These are phyloP conservation scores for Aeoliscus strigatus DNA, from an alignment of 2,797 vertebrate species.

Conservation along the genomic window DNA sequence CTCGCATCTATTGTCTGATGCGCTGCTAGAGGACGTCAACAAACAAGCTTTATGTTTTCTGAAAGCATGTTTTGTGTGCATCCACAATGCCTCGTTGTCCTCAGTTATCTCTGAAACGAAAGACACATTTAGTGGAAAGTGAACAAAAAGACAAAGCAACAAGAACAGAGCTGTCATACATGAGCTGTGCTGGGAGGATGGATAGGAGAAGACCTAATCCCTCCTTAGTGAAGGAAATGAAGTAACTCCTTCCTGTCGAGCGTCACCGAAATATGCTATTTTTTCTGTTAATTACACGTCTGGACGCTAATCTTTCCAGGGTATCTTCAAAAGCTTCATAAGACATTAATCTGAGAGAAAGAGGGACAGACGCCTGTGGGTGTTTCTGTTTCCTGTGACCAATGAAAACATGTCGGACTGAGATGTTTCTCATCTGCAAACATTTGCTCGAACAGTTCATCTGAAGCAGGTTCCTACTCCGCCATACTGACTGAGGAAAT, in stretches of 20 bases:
- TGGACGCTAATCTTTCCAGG: background rate
- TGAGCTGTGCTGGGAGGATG: constrained; percentile 41
- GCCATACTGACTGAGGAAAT: too few relatives aligned
- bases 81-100: constrained; percentile 86
- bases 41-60: constrained; percentile 83
- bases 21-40: constrained; percentile 82
- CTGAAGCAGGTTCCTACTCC: too few relatives aligned
- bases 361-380: too few relatives aligned
- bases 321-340: background rate
- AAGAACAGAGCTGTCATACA: constrained; percentile 76
- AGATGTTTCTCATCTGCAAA: too few relatives aligned
- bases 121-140: constrained; percentile 81
- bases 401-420: too few relatives aligned
- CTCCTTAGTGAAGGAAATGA: constrained; percentile 21
- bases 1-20: constrained; percentile 76
- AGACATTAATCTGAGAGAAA: background rate
- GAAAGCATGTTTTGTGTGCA: constrained; percentile 84
- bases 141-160: constrained; percentile 78
- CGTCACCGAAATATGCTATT: background rate
- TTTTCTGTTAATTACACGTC: background rate
- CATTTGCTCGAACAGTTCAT: too few relatives aligned
- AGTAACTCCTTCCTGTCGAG: constrained; percentile 1
- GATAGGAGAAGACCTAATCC: constrained; percentile 41
- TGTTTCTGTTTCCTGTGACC: too few relatives aligned
- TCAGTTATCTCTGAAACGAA: constrained; percentile 80